Percentiles rank a stretch among this genome's conserved stretches.
phyloP scores from a whole-genome alignment of 2,797 vertebrate genomes.

The Poeciliopsis presidionis region DNA sequence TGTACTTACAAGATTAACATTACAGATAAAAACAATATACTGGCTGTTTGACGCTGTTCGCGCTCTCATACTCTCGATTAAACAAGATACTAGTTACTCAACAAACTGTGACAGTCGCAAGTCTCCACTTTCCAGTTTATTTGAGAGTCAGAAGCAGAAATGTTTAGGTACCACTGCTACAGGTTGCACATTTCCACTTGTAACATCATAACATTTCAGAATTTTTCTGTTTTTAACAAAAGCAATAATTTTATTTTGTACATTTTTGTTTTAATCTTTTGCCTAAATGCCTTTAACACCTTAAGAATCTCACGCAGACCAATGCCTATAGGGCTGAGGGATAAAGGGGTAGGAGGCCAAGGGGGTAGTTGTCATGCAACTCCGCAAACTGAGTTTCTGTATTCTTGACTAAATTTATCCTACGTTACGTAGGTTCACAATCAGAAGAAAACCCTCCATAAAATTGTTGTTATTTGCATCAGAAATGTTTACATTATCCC shows the following conservation, averaged over 20 bases:
- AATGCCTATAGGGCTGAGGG: background rate
- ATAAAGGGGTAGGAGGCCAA: conserved; percentile 2
- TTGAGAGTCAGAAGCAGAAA: background rate
- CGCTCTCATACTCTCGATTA: background rate
- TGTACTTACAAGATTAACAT: background rate
- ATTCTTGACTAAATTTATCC: conserved; percentile 18
- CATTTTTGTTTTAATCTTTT: background rate
- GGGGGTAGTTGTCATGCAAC: conserved; percentile 49
- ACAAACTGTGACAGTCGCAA: background rate
- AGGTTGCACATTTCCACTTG: background rate
- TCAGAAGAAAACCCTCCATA: conserved; percentile 11
- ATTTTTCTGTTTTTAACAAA: background rate
- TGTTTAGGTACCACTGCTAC: background rate
- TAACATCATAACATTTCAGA: background rate
- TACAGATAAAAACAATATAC: background rate
- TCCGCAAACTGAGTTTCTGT: conserved; percentile 42
- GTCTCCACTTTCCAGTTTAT: background rate
- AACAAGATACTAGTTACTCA: background rate
- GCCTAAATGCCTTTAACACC: background rate
- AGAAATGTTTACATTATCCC: conserved; percentile 19
- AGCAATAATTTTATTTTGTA: background rate
- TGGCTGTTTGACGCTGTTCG: background rate
- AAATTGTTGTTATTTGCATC: conserved; percentile 14
- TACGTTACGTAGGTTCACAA: conserved; percentile 23
- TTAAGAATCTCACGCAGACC: background rate